Evolutionary conservation across 35 echinoderm and acorn worm genomes (phyloP).

Genomic region (Anneissia japonica): DNA sequence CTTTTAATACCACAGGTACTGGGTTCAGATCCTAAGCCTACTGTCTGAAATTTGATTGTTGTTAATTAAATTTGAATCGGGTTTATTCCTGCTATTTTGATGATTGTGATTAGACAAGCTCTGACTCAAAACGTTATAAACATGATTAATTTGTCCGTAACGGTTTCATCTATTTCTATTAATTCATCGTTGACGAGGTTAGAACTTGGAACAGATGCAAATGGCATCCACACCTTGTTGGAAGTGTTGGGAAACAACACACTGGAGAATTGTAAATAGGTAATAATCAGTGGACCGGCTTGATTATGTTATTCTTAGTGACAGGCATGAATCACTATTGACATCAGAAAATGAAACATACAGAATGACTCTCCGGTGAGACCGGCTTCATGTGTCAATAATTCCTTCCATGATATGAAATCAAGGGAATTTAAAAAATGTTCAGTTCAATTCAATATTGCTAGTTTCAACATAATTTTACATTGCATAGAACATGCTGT

Average conservation of each 20-base stretch:
- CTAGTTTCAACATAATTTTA: too few species aligned
- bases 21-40: too few species aligned
- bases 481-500: too few species aligned
- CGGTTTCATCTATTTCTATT: not conserved
- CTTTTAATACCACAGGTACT: too few species aligned
- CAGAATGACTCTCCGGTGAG: not conserved
- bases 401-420: too few species aligned
- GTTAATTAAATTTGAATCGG: too few species aligned
- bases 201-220: not conserved
- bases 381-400: not conserved
- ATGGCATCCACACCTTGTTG: not conserved
- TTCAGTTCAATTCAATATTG: too few species aligned
- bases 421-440: too few species aligned
- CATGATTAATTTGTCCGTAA: not conserved
- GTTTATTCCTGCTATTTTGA: too few species aligned
- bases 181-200: not conserved
- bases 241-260: not conserved
- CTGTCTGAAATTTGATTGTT: too few species aligned
- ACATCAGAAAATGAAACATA: not conserved
- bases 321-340: not conserved
- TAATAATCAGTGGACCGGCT: not conserved
- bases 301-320: not conserved
- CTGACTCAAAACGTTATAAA: not conserved
- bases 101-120: too few species aligned
- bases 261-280: not conserved